Evolutionary conservation across 30 jellyfish, hydroid and myxozoan genomes (phyloP).

Genomic region (Turritopsis dohrnii): DNA sequence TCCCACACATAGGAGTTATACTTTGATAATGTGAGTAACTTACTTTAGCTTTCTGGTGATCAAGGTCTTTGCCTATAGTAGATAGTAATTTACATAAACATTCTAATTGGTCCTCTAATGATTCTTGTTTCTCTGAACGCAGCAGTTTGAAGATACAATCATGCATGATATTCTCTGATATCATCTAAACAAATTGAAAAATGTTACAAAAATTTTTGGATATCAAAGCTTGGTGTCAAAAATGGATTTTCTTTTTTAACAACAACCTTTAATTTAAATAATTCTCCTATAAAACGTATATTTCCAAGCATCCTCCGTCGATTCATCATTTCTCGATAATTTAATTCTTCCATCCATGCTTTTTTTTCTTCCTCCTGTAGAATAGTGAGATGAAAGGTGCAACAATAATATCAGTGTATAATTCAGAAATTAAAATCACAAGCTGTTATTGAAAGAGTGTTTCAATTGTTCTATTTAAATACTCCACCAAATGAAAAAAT

Average conservation of each 20-base stretch:
- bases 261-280: constrained; percentile 70
- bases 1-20: no score
- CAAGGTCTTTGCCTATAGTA: constrained; percentile 80
- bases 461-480: no score
- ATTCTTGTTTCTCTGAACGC: constrained; percentile 31
- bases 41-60: constrained; percentile 86
- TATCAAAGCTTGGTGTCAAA: not conserved
- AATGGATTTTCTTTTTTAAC: not conserved
- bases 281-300: constrained; percentile 87
- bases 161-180: constrained; percentile 86
- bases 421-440: no score
- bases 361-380: constrained; percentile 75
- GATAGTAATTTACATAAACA: constrained; percentile 73
- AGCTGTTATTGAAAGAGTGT: no score
- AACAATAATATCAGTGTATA: no score
- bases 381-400: not conserved
- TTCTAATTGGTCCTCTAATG: constrained; percentile 76
- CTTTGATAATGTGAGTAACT: no score
- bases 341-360: constrained; percentile 72
- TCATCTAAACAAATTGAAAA: constrained; percentile 50
- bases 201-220: not conserved
- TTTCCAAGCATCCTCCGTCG: constrained; percentile 76
- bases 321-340: constrained; percentile 32
- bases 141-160: constrained; percentile 59
- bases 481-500: no score